A percentile compares a stretch with the other conserved stretches of the same genome.
Conservation (phyloP, 2,113 vertebrate species). For the Sula dactylatra region DNA sequence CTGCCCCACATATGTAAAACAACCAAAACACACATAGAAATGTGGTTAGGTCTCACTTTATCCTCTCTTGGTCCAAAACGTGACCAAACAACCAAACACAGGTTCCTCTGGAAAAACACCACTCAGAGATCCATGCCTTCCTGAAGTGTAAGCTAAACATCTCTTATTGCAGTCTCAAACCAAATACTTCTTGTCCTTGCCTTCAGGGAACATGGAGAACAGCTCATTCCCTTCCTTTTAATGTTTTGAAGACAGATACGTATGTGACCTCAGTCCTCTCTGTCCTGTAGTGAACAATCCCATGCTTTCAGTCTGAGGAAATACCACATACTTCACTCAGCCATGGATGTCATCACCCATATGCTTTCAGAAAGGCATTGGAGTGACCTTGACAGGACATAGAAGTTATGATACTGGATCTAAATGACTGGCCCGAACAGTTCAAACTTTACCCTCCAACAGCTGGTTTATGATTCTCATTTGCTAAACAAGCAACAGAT, state of each 20-base stretch:
- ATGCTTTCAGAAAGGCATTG: not conserved
- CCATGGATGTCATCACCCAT: not conserved
- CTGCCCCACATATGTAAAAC: not conserved
- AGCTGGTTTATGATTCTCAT: not conserved
- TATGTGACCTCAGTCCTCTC: not conserved
- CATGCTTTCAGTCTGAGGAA: not conserved
- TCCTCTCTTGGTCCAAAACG: not conserved
- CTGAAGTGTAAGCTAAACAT: not conserved
- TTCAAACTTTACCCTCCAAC: not conserved
- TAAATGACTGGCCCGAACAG: not conserved
- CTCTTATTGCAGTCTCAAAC: not conserved
- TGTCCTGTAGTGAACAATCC: not conserved
- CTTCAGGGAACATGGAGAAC: not conserved
- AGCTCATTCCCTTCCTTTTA: not conserved
- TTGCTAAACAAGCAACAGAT: not conserved
- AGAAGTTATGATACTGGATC: not conserved
- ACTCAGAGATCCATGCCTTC: not conserved
- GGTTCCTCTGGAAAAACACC: not conserved
- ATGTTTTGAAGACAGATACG: not conserved
- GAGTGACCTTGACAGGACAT: not conserved
- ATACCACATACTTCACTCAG: not conserved
- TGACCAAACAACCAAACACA: not conserved
- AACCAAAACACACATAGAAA: not conserved
- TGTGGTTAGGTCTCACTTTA: not conserved
- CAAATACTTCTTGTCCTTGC: not conserved